Evolutionary conservation across 1,140 invertebrate genomes (phyloP).

Genomic region (Lucilia cuprina): DNA sequence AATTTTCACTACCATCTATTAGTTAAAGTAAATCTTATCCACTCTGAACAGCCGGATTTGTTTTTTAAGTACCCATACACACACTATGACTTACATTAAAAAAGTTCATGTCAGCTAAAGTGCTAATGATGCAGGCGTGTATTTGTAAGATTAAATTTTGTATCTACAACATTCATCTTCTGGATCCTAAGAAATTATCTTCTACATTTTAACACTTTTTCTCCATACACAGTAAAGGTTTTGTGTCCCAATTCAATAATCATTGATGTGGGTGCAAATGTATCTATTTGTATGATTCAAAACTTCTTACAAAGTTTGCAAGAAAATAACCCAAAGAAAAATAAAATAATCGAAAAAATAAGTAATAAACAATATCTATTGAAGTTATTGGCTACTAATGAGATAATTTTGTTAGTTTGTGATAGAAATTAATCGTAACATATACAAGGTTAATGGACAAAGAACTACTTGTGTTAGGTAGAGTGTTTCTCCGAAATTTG

Average conservation of each 20-base stretch:
- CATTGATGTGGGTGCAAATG: slow-evolving; percentile 23
- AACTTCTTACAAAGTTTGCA: not conserved
- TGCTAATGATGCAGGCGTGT: slow-evolving; percentile 27
- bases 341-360: not conserved
- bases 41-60: too few relatives aligned
- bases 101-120: slow-evolving; percentile 23
- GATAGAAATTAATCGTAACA: slow-evolving; percentile 18
- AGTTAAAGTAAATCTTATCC: too few relatives aligned
- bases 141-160: not conserved
- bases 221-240: not conserved
- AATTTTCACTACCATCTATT: too few relatives aligned
- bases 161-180: not conserved
- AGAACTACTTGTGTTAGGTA: not conserved
- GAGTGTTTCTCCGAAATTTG: too few relatives aligned
- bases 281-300: not conserved
- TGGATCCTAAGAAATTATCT: not conserved
- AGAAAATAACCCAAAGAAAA: not conserved
- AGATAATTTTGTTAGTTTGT: slow-evolving; percentile 27
- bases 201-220: not conserved
- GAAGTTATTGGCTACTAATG: not conserved
- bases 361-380: not conserved
- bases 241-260: not conserved
- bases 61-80: not conserved
- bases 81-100: not conserved
- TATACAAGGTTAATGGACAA: not conserved